A percentile compares a stretch with the other conserved stretches of the same genome.
Conservation (phyloP, 2,797 vertebrate genomes). For the Huso huso region DNA sequence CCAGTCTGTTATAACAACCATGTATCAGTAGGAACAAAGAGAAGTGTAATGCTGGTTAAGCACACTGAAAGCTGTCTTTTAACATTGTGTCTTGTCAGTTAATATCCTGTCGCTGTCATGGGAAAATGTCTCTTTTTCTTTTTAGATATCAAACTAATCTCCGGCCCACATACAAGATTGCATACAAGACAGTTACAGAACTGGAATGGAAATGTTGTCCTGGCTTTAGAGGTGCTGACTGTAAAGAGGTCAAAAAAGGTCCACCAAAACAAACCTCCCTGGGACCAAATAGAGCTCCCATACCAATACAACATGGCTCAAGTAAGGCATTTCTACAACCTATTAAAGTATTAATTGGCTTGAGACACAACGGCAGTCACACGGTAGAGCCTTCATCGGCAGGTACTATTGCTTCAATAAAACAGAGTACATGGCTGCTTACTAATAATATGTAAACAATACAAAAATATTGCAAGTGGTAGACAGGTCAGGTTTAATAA, state of each 20-base stretch:
- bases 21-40: slow-evolving; percentile 14
- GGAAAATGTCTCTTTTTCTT: slow-evolving; percentile 20
- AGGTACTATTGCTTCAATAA: too few species aligned
- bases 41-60: slow-evolving; percentile 13
- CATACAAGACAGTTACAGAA: slow-evolving; percentile 82
- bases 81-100: slow-evolving; percentile 12
- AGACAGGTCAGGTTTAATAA: too few species aligned
- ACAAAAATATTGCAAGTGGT: too few species aligned
- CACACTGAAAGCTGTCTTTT: slow-evolving; percentile 4
- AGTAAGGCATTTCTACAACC: slow-evolving; percentile 27
- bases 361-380: too few species aligned
- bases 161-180: slow-evolving; percentile 79
- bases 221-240: slow-evolving; percentile 78
- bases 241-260: slow-evolving; percentile 71
- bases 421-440: too few species aligned
- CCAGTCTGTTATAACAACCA: neutral
- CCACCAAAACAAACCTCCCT: slow-evolving; percentile 35
- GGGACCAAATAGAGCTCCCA: slow-evolving; percentile 33
- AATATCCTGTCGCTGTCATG: slow-evolving; percentile 9
- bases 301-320: slow-evolving; percentile 36
- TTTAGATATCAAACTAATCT: slow-evolving; percentile 75
- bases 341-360: too few species aligned
- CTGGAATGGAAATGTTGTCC: slow-evolving; percentile 95
- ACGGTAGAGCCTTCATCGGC: too few species aligned
- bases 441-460: too few species aligned